phyloP scores from a whole-genome alignment of 1,140 invertebrate species.

The Macrosteles quadrilineatus region DNA sequence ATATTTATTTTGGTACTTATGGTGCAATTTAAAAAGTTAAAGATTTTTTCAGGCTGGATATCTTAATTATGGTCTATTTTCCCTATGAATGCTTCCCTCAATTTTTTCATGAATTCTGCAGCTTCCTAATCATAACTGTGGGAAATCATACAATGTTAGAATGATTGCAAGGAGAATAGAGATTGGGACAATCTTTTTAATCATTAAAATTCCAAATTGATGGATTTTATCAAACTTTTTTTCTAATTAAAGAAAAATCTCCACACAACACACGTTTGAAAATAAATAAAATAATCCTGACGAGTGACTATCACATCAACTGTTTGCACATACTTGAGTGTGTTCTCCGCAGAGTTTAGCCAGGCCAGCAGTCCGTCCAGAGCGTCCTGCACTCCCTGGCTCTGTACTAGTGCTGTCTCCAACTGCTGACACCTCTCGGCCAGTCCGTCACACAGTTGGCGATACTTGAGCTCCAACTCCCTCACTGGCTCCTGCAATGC shows the following conservation, averaged over 20 bases:
- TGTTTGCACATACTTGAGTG: constrained; percentile 68
- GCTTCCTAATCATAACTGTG: no score
- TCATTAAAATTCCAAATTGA: not conserved
- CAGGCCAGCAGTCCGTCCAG: constrained; percentile 82
- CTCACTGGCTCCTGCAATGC: constrained; percentile 77
- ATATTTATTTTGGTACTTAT: no score
- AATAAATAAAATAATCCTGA: not conserved
- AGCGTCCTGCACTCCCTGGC: constrained; percentile 92
- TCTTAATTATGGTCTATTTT: no score
- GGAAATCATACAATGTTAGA: no score
- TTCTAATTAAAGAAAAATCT: not conserved
- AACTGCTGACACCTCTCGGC: constrained; percentile 79
- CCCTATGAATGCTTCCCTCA: no score
- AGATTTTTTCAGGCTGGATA: no score
- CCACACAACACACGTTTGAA: not conserved
- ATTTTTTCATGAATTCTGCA: no score
- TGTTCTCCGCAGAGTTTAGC: constrained; percentile 81
- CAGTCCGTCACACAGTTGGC: constrained; percentile 68
- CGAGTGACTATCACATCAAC: not conserved
- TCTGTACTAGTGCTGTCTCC: constrained; percentile 87
- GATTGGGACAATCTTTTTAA: no score
- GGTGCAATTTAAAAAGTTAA: no score
- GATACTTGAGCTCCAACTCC: constrained; percentile 76
- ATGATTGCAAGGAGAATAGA: no score
- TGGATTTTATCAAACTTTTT: not conserved